Percentiles rank a stretch among this genome's conserved stretches.
These are phyloP conservation scores for Labrus mixtus DNA, from an alignment of 2,113 vertebrate genomes.

Conservation along the genomic window DNA sequence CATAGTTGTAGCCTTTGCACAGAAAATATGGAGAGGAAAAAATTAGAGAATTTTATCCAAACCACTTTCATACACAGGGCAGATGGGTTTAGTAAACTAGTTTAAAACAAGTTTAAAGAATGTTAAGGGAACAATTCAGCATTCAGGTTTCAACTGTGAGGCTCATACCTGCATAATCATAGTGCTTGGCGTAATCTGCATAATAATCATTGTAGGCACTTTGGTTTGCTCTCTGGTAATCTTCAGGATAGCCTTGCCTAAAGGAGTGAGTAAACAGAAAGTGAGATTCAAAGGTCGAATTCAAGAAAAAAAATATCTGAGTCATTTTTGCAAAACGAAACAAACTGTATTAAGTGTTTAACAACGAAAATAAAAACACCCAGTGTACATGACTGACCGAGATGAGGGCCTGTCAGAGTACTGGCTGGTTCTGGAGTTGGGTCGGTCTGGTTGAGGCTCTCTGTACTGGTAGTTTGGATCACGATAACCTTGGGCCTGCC, in stretches of 20 bases:
- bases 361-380: no score
- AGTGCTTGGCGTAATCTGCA: conserved; percentile 86
- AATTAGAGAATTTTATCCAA: neutral
- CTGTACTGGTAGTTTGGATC: conserved; percentile 85
- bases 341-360: no score
- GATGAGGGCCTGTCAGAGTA: conserved; percentile 92
- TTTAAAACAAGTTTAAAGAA: neutral
- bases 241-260: conserved; percentile 90
- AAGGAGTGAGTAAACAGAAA: conserved; percentile 1
- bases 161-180: conserved; percentile 84
- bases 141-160: neutral
- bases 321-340: no score
- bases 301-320: neutral
- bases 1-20: conserved; percentile 85
- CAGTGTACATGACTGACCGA: conserved; percentile 80
- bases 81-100: neutral
- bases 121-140: no score
- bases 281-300: conserved; percentile 14
- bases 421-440: conserved; percentile 93
- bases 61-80: neutral
- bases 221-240: conserved; percentile 87
- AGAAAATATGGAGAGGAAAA: conserved; percentile 65
- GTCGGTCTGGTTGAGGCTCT: conserved; percentile 87
- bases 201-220: conserved; percentile 90
- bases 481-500: conserved; percentile 72